A percentile compares a stretch with the other conserved stretches of the same genome.
These are phyloP conservation scores for Zenarchopterus dispar DNA, from an alignment of 2,797 vertebrate species.

Conservation along the genomic window DNA sequence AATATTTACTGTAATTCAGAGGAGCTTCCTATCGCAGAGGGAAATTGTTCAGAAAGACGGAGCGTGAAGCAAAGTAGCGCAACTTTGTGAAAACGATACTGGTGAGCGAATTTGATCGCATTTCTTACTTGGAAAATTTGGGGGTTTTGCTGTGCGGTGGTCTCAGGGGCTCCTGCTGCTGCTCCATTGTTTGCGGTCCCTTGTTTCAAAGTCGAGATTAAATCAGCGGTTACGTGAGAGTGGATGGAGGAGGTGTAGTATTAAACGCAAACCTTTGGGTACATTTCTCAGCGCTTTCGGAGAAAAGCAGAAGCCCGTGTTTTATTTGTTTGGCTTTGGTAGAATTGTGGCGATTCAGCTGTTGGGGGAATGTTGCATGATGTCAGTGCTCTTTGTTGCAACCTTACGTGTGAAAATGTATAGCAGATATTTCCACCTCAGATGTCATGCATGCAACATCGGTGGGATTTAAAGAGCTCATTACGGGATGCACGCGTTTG, in stretches of 20 bases:
- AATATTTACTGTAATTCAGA: slow-evolving; percentile 71
- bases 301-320: slow-evolving; percentile 21
- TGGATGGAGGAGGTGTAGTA: too few species aligned
- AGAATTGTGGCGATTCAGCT: slow-evolving; percentile 72
- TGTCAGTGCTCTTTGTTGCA: slow-evolving; percentile 83
- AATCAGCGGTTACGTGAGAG: too few species aligned
- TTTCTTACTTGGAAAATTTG: slow-evolving; percentile 47
- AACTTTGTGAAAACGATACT: slow-evolving; percentile 76
- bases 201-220: slow-evolving; percentile 53
- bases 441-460: slow-evolving; percentile 45
- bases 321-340: slow-evolving; percentile 31
- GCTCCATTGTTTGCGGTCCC: slow-evolving; percentile 81
- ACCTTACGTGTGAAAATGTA: slow-evolving; percentile 77
- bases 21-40: slow-evolving; percentile 53
- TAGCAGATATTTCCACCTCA: slow-evolving; percentile 46
- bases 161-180: slow-evolving; percentile 61
- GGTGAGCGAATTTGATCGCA: slow-evolving; percentile 69
- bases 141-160: slow-evolving; percentile 35
- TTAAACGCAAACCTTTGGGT: too few species aligned
- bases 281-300: background rate
- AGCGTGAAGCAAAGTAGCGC: slow-evolving; percentile 69
- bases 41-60: slow-evolving; percentile 31
- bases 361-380: slow-evolving; percentile 75
- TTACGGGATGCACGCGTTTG: slow-evolving; percentile 31
- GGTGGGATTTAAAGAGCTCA: slow-evolving; percentile 33